Base-by-base conservation (phyloP, 2,888 invertebrate species). In the Trachelus troglodyta region DNA sequence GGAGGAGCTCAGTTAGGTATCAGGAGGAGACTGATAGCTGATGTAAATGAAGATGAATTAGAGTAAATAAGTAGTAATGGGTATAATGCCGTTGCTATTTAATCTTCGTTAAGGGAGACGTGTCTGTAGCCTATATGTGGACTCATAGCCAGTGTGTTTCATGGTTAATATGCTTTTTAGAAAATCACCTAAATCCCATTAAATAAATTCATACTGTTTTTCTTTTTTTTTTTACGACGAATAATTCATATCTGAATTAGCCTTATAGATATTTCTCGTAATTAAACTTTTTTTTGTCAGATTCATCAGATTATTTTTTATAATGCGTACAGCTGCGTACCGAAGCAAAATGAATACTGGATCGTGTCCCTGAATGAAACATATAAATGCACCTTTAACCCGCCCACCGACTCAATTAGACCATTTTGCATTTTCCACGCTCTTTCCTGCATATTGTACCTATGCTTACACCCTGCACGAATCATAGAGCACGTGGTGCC, bases 21-120 rank as follows among this genome's bases (percentile, higher is more conserved):
- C 56, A 56, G 9, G 56, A 56, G 56, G 56, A 56, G 80, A 82
- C 83, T 79, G 83, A 84, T 85, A 80, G 81, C 85, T 82, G 85
- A 85, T 86, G 86, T 85, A 87, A 88, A 88, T 85, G 85, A 87
- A 88, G 89, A 90, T 89, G 87, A 89, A 90, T 89, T 89, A 85
- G 84, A 87, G 87, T 86, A 87, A 89, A 90, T 88, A 88, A 89
- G 88, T 85, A 87, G 85, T 89, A 87, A 89, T 89, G 87, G 88
- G 84, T 85, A 86, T 89, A 88, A 89, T 87, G 85, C 87, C 86
- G 87, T 86, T 84, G 87, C 89, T 88, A 87, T 87, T 90, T 88
- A 88, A 90, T 90, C 89, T 90, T 90, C 88, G 87, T 89, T 88
- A 89, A 85, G 77, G 81, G 33, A 34, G 71, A 34, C 71, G 71